These are phyloP conservation scores for Caenorhabditis panamensis DNA, from an alignment of 2,888 invertebrate genomes.

Conservation along the genomic window DNA sequence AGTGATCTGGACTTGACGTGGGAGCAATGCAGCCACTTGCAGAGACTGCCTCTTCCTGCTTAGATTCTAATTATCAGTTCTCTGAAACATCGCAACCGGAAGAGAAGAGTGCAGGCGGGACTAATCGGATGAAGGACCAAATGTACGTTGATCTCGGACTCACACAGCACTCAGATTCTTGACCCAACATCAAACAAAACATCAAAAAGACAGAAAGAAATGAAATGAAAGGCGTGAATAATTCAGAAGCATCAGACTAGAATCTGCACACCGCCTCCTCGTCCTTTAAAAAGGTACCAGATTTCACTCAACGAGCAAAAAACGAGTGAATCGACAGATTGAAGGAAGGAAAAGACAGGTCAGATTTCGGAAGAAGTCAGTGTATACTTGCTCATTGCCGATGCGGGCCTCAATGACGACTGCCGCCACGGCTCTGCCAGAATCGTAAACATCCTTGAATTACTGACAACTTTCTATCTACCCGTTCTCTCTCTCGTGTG, in stretches of 20 bases:
- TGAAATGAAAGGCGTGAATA: conserved; percentile 25
- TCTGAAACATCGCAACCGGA: conserved; percentile 1
- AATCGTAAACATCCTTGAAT: conserved; percentile 57
- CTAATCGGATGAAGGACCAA: neutral
- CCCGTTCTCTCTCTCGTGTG: conserved; percentile 26
- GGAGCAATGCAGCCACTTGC: neutral
- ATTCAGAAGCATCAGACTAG: conserved; percentile 50
- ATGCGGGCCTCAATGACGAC: conserved; percentile 17
- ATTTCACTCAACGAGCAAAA: conserved; percentile 23
- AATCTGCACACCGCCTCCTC: conserved; percentile 23
- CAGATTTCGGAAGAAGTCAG: conserved; percentile 37
- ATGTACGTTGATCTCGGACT: neutral
- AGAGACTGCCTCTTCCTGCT: neutral
- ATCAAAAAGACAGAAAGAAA: neutral
- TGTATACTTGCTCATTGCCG: conserved; percentile 39
- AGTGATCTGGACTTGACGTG: neutral
- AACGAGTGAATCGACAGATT: neutral
- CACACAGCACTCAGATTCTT: neutral
- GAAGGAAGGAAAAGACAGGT: conserved; percentile 9
- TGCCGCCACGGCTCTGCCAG: conserved; percentile 6
- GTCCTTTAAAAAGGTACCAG: conserved; percentile 35
- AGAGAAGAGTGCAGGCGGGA: neutral
- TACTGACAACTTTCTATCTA: conserved; percentile 47
- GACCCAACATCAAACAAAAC: neutral
- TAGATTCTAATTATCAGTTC: neutral